phyloP scores from a whole-genome alignment of 2,797 vertebrate genomes.

The Sebastes kiyomatsui region DNA sequence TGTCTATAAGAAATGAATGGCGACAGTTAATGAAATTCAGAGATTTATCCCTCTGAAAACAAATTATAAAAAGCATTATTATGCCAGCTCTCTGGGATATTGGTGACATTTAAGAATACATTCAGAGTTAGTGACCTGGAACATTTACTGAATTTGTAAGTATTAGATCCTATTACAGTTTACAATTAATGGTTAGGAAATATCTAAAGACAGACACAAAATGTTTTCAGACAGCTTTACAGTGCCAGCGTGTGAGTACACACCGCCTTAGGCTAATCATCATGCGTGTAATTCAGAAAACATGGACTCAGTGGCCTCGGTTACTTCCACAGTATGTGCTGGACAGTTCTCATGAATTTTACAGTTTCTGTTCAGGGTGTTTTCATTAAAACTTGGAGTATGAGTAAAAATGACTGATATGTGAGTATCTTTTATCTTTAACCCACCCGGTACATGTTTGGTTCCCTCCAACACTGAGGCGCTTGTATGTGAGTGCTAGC shows the following conservation, averaged over 20 bases:
- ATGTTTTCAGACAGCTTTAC: slow-evolving; percentile 16
- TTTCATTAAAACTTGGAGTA: background rate
- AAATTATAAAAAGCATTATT: slow-evolving; percentile 42
- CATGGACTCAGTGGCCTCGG: slow-evolving; percentile 1
- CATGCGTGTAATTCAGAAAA: slow-evolving; percentile 45
- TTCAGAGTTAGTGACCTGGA: slow-evolving; percentile 28
- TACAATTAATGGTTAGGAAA: slow-evolving; percentile 36
- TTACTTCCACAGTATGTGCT: slow-evolving; percentile 14
- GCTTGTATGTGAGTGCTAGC: slow-evolving; percentile 24
- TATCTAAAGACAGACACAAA: slow-evolving; percentile 14
- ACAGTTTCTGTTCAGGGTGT: background rate
- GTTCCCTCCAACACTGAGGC: slow-evolving; percentile 11
- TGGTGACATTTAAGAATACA: slow-evolving; percentile 53
- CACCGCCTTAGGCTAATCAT: slow-evolving; percentile 28
- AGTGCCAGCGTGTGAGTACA: slow-evolving; percentile 25
- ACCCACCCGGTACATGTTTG: background rate
- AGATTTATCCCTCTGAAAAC: slow-evolving; percentile 41
- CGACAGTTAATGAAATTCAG: slow-evolving; percentile 42
- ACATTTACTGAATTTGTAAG: slow-evolving; percentile 7
- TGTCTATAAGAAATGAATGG: slow-evolving; percentile 33
- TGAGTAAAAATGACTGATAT: background rate
- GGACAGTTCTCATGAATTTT: background rate
- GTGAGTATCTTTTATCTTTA: background rate
- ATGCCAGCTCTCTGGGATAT: slow-evolving; percentile 26
- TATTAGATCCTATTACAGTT: slow-evolving; percentile 34